Percentiles rank a stretch among this genome's conserved stretches.
Evolutionary conservation across 2,113 vertebrate genomes (phyloP).

Genomic region (Hypomesus transpacificus): DNA sequence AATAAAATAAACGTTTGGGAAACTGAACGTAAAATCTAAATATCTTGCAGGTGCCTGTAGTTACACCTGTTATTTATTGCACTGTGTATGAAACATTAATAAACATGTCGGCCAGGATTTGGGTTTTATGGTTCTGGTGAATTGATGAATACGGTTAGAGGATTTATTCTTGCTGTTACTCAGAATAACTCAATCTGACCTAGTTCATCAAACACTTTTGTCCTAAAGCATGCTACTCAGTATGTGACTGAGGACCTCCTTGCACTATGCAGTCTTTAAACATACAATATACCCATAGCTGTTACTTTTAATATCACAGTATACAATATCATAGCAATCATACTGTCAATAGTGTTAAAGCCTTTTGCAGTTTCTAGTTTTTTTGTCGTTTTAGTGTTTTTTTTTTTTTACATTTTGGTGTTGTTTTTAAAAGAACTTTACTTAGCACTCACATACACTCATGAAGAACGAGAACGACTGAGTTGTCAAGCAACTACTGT

Average conservation of each 20-base stretch:
- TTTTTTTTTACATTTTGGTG: slow-evolving; percentile 35
- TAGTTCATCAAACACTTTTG: neutral
- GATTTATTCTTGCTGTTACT: too few relatives aligned
- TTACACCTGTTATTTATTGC: too few relatives aligned
- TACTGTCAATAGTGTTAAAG: slow-evolving; percentile 56
- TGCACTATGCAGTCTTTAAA: slow-evolving; percentile 51
- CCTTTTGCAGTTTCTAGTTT: slow-evolving; percentile 49
- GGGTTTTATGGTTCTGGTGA: too few relatives aligned
- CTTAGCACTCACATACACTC: slow-evolving; percentile 48
- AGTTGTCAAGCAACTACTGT: neutral
- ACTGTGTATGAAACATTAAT: too few relatives aligned
- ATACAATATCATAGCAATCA: slow-evolving; percentile 57
- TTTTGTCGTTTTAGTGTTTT: slow-evolving; percentile 24
- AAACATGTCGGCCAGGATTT: too few relatives aligned
- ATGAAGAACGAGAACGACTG: slow-evolving; percentile 31
- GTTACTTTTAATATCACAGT: slow-evolving; percentile 44
- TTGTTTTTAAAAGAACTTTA: slow-evolving; percentile 61
- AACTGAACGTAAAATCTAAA: too few relatives aligned
- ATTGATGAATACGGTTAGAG: too few relatives aligned
- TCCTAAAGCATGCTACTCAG: slow-evolving; percentile 9
- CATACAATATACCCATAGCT: slow-evolving; percentile 44
- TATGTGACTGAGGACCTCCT: slow-evolving; percentile 43
- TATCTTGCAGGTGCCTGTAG: too few relatives aligned
- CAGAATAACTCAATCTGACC: neutral
- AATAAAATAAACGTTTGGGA: too few relatives aligned